Base-by-base conservation (phyloP, 2,113 vertebrate genomes). In the Nipponia nippon region DNA sequence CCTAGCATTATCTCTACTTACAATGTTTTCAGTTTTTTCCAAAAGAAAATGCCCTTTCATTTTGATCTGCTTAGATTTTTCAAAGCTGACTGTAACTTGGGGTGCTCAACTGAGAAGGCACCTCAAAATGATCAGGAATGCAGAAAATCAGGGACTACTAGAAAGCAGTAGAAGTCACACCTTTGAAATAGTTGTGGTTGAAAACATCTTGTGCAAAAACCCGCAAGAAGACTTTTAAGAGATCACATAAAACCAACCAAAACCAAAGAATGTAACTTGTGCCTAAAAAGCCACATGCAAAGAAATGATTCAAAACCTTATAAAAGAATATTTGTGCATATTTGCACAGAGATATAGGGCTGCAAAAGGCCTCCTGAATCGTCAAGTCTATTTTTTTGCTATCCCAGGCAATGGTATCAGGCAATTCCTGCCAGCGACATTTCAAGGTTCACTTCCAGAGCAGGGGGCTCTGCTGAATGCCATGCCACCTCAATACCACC, bases 211-310 rank as follows among this genome's bases (percentile, higher is more conserved):
- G 93, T 56, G 69, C 32, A 87, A 87, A 87, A 96, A 96, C 93
- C 10, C 11, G 56, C 56, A 93, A 76, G 67, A 88, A 71, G 71
- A 55, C 17, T 88, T 93, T 94, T 42, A 90, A 73, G n/a, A 94
- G 34, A 38, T 92, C 91, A 69, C 80, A 82, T 94, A 87, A 32
- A 96, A 96, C 94, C 71, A 76, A 82, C 62, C 50, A 94, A 93
- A 95, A 13, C 75, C 56, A 89, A 84, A 92, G 58, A 93, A 67
- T 90, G 38, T 92, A 83, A 97, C 42, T 61, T 55, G 36, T 88
- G 58, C 49, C 78, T 92, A 79, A 96, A 96, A 91, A 93, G 47
- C 42, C 81, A 52, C 1, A 4, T 44, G 38, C 63, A 79, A 92
- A 87, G 46, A 90, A 92, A 62, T 90, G 34, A 73, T 46, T 62